Evolutionary conservation across 2,113 vertebrate species (phyloP).

Genomic region (Bos indicus): DNA sequence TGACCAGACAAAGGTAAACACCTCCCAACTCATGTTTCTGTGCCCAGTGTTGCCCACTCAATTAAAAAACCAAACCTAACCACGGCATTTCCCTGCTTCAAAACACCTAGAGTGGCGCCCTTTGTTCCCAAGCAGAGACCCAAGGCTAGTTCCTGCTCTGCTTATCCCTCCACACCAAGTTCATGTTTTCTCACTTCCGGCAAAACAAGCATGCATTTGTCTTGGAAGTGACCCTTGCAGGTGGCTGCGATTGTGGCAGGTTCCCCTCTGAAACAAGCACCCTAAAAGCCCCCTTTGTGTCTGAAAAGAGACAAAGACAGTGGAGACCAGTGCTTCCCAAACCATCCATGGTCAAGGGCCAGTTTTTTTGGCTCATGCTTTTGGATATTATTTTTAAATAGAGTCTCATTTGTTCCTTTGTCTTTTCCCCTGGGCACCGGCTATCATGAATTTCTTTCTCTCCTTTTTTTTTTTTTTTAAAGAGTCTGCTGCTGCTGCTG

Average conservation of each 20-base stretch:
- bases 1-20: not conserved
- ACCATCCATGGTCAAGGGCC: not conserved
- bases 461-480: not conserved
- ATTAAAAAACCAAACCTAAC: not conserved
- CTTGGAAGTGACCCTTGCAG: not conserved
- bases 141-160: not conserved
- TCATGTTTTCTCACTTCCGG: not conserved
- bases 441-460: not conserved
- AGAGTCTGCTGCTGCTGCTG: not conserved
- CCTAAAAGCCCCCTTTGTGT: not conserved
- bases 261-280: not conserved
- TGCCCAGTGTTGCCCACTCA: not conserved
- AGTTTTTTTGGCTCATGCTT: not conserved
- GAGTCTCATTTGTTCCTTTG: not conserved
- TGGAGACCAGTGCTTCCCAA: not conserved
- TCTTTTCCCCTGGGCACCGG: not conserved
- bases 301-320: not conserved
- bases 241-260: not conserved
- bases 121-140: not conserved
- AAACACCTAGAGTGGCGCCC: not conserved
- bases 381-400: not conserved
- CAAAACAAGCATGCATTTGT: not conserved
- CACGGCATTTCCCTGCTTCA: not conserved
- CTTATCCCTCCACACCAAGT: not conserved
- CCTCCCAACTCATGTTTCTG: not conserved